Base-by-base conservation (phyloP, 2,113 vertebrate species). In the Hymenochirus boettgeri region DNA sequence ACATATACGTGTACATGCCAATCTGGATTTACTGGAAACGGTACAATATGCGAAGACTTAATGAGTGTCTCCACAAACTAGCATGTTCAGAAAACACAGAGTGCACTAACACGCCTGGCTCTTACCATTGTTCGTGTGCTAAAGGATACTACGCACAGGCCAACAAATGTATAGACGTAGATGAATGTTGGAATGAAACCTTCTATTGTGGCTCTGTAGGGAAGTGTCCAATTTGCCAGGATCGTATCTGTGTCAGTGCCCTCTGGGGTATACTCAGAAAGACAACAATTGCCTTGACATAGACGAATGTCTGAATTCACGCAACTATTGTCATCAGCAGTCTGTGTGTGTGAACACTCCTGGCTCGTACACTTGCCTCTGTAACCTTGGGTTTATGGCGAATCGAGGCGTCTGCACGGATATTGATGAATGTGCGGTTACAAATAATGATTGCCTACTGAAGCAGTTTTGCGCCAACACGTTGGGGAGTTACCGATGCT, bases 191-290 rank as follows among this genome's bases (percentile, higher is more conserved):
- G 7, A 54, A 57, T 27, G 42, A 64, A 39, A 61, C 70, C 1
- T 71, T 61, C 4, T 70, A 65, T 2, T 91, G 88, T 62, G 79
- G 86, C 47, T 45, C 71, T 1, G 13, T 75, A 2, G 87, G 87
- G 8, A 61, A 25, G 11, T 91, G 89, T 65, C 84, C 80, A 88
- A 91, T 74, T 76, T 57, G 17, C 74, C 70, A 0, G 88, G 88
- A 7, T 85, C 85, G 29, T 90, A 83, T 74, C 80, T 77, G 7
- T 91, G 89, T 52, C 77, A 73, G 51, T 90, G 89, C 57, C 81
- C 74, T 1, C 21, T 58, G 7, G 88, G 88, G 17, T 83, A 84
- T 3, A 8, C 59, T 39, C 85, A 84, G 50, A 85, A 89, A 42
- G 84, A 83, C 37, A 80, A 75, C 5, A 73, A 72, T 74, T 91